Evolutionary conservation across 2,113 vertebrate genomes (phyloP), one percentile per base, ranked within the genome.

Genomic region (Platysternon megacephalum): DNA sequence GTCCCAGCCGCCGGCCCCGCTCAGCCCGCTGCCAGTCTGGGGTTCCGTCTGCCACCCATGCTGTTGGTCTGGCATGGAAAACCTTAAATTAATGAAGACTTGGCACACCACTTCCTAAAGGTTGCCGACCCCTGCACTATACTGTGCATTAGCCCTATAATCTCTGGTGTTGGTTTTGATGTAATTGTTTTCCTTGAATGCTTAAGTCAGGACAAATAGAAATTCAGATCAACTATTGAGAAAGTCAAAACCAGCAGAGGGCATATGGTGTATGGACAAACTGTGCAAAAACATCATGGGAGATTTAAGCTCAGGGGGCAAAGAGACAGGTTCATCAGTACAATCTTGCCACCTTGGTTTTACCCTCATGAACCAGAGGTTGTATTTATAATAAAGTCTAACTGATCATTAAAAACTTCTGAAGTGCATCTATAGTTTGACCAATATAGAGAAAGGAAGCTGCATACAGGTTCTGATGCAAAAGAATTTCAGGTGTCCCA

Each of bases 201-300:
- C 65, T 48, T 82, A 86, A 42, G 58, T 35, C 39, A 85, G 48
- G 72, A 46, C 21, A 86, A 84, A 79, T 56, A 82, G 79, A 81
- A 42, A 83, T 58, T 85, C 58, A 61, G 26, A 19, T 55, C 49
- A 91, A 81, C 83, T 89, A 91, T 48, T 87, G 72, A 93, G 96
- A 97, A 86, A 58, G 81, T 85, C 88, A 94, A 72, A 95, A 78
- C 48, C 87, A 82, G 85, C 93, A 87, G 24, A 84, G 32, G 84
- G 11, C 29, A 32, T 49, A 29, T 1, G 32, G 32, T 65, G 29
- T n/a, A 35, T n/a, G n/a, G 26, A 32, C 48, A 79, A 65, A 88
- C 29, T 53, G 21, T 32, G 82, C 86, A 93, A 82, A 94, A 94
- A 46, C 68, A 78, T 3, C 32, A 53, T 2, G 0, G 28, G n/a